Base-by-base conservation (phyloP, 2,888 invertebrate genomes). In the Cheilosia grossa region DNA sequence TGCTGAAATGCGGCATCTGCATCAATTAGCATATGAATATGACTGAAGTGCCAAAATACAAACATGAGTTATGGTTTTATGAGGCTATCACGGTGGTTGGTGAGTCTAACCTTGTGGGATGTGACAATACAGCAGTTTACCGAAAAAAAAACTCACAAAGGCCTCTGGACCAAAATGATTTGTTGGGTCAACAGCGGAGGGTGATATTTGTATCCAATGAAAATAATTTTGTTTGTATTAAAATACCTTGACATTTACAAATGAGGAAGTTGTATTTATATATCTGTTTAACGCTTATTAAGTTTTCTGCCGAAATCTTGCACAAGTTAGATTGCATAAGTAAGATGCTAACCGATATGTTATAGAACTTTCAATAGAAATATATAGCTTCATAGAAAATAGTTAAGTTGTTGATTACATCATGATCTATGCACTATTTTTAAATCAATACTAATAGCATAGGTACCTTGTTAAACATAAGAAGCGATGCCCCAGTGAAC, bases 1-100 rank as follows among this genome's bases (percentile, higher is more conserved):
- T n/a, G 21, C 27, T 13, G 40, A 72, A 42, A 40, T 40, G 61
- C 42, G 51, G 61, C 53, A 53, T 72, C 53, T 61, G 72, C 51
- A 72, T 59, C 40, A 59, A 61, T 72, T 72, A 72, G 42, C 72
- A 72, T 53, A 40, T 58, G 9, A 33, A 40, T 27, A 72, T 51
- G 19, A 42, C 0, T 56, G 21, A 21, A 56, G 13, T 72, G 53
- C 27, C 19, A 40, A 49, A 15, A 59, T 53, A 72, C 42, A 51
- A 70, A 47, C 58, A 69, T 44, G 30, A 37, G 21, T 19, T 58
- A 4, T 5, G 58, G 49, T 40, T 53, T 72, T 53, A 72, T 72
- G 51, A 53, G 61, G 19, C n/a, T 40, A 61, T 72, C 72, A 72
- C 72, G 51, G 61, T 19, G 19, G 13, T 13, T 17, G 40, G 10